These are phyloP conservation scores for Jaculus jaculus DNA, from an alignment of 2,113 vertebrate genomes.

Conservation along the genomic window DNA sequence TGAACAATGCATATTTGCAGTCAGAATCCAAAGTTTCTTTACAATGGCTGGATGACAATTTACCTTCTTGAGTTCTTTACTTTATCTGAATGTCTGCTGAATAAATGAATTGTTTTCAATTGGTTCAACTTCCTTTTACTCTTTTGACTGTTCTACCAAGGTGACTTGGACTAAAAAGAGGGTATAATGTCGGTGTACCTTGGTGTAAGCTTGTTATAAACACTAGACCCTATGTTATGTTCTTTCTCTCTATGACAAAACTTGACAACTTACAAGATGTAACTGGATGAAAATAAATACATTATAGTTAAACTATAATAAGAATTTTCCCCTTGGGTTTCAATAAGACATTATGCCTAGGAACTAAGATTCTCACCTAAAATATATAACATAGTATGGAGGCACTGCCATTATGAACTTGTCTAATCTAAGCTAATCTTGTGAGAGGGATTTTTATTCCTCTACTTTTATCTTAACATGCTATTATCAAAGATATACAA, in stretches of 20 bases:
- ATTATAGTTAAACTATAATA: not conserved
- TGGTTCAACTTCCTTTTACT: conserved; percentile 97
- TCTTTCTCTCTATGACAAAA: conserved; percentile 47
- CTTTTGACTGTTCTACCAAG: conserved; percentile 95
- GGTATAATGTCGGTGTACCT: conserved; percentile 52
- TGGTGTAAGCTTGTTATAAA: not conserved
- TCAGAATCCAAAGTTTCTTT: conserved; percentile 58
- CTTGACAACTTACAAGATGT: conserved; percentile 54
- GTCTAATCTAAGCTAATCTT: not conserved
- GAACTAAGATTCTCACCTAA: not conserved
- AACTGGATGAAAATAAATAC: not conserved
- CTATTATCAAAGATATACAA: conserved; percentile 13
- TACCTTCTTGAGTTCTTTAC: conserved; percentile 95
- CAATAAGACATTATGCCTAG: not conserved
- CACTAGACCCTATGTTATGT: not conserved
- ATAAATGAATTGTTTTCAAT: conserved; percentile 98
- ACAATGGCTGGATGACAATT: conserved; percentile 63
- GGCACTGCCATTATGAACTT: not conserved
- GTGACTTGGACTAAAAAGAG: conserved; percentile 89
- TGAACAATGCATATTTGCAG: not conserved
- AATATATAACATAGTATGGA: conserved; percentile 8
- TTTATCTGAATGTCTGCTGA: conserved; percentile 97
- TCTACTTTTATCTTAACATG: not conserved
- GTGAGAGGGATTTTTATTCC: not conserved
- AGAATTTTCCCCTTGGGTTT: not conserved